Conservation (phyloP, 2,113 vertebrate genomes). For the Rousettus leschenaultii region DNA sequence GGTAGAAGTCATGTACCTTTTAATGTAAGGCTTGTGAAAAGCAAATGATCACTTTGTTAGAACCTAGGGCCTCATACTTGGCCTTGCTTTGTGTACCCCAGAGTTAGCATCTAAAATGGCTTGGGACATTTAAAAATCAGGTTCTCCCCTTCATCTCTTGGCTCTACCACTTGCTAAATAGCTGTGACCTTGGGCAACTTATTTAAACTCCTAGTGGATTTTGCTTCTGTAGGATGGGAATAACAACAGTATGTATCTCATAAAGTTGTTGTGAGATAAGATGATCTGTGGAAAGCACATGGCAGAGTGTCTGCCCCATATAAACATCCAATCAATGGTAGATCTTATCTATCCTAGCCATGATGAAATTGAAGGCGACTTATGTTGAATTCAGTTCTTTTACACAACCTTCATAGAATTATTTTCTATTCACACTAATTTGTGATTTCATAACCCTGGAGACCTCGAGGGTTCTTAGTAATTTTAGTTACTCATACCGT, state of each 20-base stretch:
- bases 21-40: slow-evolving; percentile 58
- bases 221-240: neutral
- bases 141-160: neutral
- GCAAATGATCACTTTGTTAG: slow-evolving; percentile 56
- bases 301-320: neutral
- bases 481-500: neutral
- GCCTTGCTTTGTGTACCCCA: slow-evolving; percentile 3
- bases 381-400: slow-evolving; percentile 17
- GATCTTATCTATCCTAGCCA: neutral
- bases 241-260: neutral
- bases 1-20: slow-evolving; percentile 53
- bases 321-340: slow-evolving; percentile 21
- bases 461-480: neutral
- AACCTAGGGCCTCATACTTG: neutral
- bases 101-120: neutral
- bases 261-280: neutral
- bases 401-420: neutral
- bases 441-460: neutral
- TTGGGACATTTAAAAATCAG: neutral
- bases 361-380: neutral
- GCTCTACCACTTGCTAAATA: neutral
- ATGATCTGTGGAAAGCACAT: neutral
- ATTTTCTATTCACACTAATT: neutral
- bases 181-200: neutral
- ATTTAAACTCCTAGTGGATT: neutral